phyloP scores from a whole-genome alignment of 2,797 vertebrate genomes.

The Enteromius mattozi region DNA sequence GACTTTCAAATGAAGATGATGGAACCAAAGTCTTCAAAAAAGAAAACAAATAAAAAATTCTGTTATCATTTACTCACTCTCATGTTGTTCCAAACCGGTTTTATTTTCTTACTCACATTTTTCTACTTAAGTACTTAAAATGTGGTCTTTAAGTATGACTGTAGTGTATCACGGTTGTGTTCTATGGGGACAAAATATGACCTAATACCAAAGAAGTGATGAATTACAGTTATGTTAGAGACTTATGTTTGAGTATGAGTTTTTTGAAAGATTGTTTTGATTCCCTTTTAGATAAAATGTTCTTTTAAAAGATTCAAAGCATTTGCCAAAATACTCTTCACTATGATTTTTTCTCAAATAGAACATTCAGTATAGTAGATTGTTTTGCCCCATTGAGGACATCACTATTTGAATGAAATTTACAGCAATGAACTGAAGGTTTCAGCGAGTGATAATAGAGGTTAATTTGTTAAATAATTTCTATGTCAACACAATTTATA shows the following conservation, averaged over 20 bases:
- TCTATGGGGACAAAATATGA: neutral
- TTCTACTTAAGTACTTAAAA: neutral
- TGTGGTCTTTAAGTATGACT: neutral
- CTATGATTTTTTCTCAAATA: neutral
- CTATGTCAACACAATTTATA: neutral
- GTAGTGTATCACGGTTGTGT: neutral
- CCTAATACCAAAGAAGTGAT: constrained; percentile 23
- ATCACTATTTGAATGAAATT: neutral
- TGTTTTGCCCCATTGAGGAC: neutral
- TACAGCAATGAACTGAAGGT: neutral
- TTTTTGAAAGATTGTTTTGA: neutral
- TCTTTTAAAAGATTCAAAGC: neutral
- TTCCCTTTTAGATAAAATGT: neutral
- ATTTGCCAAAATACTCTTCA: neutral
- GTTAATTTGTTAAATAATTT: neutral
- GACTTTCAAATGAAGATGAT: too few relatives aligned
- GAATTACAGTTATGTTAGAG: constrained; percentile 8
- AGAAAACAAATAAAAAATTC: too few relatives aligned
- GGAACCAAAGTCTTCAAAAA: too few relatives aligned
- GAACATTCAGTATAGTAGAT: neutral
- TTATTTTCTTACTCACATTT: neutral
- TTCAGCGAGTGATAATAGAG: neutral
- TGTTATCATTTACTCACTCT: neutral
- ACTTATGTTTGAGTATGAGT: neutral
- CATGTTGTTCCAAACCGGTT: constrained; percentile 3